Conservation (phyloP, 1,140 invertebrate species). For the Drosophila varians region DNA sequence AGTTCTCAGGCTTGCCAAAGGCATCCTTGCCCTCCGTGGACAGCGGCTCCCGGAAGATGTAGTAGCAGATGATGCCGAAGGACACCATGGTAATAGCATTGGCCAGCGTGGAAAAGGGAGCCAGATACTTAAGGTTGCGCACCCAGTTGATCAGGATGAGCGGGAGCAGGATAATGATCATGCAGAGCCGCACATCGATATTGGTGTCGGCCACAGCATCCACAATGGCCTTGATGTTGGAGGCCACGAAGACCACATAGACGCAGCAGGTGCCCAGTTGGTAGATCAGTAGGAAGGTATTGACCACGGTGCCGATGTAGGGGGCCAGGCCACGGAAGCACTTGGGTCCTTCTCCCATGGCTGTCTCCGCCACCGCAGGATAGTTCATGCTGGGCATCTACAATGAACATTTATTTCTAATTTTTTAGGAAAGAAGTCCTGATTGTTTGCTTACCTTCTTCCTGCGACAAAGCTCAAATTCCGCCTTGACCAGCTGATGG, state of each 20-base stretch:
- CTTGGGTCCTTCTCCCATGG: conserved; percentile 88
- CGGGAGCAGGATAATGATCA: conserved; percentile 88
- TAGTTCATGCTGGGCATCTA: conserved; percentile 89
- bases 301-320: conserved; percentile 87
- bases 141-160: conserved; percentile 89
- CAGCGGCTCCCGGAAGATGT: conserved; percentile 86
- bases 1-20: conserved; percentile 84
- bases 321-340: conserved; percentile 86
- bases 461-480: conserved; percentile 89
- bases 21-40: conserved; percentile 84
- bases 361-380: conserved; percentile 88
- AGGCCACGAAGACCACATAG: conserved; percentile 93
- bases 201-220: conserved; percentile 74
- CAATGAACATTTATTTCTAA: neutral
- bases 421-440: neutral
- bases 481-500: conserved; percentile 88
- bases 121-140: conserved; percentile 89
- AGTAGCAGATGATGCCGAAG: conserved; percentile 89
- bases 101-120: conserved; percentile 90
- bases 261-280: conserved; percentile 95
- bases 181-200: conserved; percentile 86
- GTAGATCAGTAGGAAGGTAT: conserved; percentile 90
- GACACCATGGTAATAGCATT: conserved; percentile 88
- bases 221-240: conserved; percentile 88
- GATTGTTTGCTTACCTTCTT: conserved; percentile 72